Conservation (phyloP, 2,888 invertebrate species). For the Andrena hattorfiana region DNA sequence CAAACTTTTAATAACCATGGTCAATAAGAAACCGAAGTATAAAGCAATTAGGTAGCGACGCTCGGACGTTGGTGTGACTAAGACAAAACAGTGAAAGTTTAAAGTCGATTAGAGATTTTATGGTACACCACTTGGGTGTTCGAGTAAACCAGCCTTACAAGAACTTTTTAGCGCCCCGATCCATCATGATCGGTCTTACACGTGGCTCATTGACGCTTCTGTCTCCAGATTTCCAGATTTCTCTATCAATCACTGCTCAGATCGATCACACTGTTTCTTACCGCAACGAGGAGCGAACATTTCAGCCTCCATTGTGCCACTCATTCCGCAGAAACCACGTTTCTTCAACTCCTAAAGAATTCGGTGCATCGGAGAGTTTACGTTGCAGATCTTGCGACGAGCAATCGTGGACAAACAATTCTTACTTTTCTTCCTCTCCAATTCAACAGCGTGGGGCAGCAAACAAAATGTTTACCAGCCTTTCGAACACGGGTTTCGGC, state of each 20-base stretch:
- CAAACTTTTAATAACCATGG: too few species aligned
- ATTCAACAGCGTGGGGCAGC: neutral
- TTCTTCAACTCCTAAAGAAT: too few species aligned
- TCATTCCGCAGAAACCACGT: neutral
- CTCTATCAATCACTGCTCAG: constrained; percentile 73
- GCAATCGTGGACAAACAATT: neutral
- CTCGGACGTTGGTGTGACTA: neutral
- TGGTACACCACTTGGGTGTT: constrained; percentile 27
- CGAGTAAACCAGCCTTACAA: constrained; percentile 51
- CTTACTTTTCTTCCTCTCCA: neutral
- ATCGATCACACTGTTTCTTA: constrained; percentile 57
- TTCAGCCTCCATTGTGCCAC: neutral
- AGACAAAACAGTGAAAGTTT: neutral
- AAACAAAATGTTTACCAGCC: neutral
- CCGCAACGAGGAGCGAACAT: constrained; percentile 42
- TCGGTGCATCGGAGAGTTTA: neutral
- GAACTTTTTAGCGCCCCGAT: constrained; percentile 67
- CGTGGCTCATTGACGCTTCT: constrained; percentile 80
- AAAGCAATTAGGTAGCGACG: too few species aligned
- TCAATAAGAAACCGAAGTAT: too few species aligned
- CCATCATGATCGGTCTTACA: constrained; percentile 74
- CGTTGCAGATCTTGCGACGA: neutral
- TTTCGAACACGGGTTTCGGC: neutral
- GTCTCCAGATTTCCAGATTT: constrained; percentile 74
- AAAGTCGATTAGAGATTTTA: constrained; percentile 5